phyloP scores from a whole-genome alignment of 1,140 invertebrate genomes.

The Euglossa dilemma region DNA sequence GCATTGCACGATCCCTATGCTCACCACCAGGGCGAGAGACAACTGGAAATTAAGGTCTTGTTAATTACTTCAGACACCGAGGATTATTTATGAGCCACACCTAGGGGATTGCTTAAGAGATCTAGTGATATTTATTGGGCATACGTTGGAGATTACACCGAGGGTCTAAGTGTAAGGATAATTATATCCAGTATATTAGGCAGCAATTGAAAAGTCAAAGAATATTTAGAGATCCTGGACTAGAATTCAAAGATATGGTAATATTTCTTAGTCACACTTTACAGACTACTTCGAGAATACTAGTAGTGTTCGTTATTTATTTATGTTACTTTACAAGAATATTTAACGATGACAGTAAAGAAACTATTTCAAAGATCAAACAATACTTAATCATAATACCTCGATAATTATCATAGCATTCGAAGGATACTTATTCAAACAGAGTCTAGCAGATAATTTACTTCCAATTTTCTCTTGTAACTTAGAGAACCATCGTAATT shows the following conservation, averaged over 20 bases:
- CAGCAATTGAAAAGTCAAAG: neutral
- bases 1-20: slow-evolving; percentile 68
- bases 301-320: too few relatives aligned
- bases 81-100: neutral
- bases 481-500: neutral
- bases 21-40: slow-evolving; percentile 68
- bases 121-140: neutral
- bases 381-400: neutral
- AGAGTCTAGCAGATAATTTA: too few relatives aligned
- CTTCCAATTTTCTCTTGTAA: too few relatives aligned
- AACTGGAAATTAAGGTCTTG: slow-evolving; percentile 63
- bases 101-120: neutral
- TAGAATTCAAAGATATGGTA: too few relatives aligned
- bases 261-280: too few relatives aligned
- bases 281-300: too few relatives aligned
- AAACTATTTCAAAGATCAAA: neutral
- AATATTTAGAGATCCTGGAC: neutral
- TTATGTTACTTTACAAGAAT: too few relatives aligned
- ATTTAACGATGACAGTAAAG: too few relatives aligned
- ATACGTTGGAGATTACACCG: neutral
- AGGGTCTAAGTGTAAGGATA: neutral
- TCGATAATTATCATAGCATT: neutral
- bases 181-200: neutral
- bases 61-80: neutral
- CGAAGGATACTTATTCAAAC: too few relatives aligned